phyloP scores from a whole-genome alignment of 2,888 invertebrate species.

The Platynereis dumerilii region DNA sequence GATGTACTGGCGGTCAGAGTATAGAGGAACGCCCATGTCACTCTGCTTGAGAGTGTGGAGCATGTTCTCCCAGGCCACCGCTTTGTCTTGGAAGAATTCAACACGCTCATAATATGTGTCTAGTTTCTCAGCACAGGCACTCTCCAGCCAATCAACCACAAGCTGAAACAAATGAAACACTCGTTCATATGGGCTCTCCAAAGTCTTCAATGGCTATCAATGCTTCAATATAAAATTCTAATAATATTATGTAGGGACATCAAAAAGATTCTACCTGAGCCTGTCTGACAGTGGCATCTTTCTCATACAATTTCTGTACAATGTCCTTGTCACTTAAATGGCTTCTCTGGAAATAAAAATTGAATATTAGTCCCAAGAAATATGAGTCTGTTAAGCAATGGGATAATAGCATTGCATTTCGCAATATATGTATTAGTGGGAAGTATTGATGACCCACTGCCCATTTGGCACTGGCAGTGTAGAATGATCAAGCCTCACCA shows the following conservation, averaged over 20 bases:
- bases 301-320: slow-evolving; percentile 69
- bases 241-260: too few species aligned
- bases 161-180: slow-evolving; percentile 68
- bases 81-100: slow-evolving; percentile 80
- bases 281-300: slow-evolving; percentile 67
- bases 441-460: too few species aligned
- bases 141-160: slow-evolving; percentile 92
- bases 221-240: too few species aligned
- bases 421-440: too few species aligned
- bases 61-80: slow-evolving; percentile 89
- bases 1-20: slow-evolving; percentile 46
- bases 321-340: slow-evolving; percentile 71
- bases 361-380: too few species aligned
- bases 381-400: too few species aligned
- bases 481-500: too few species aligned
- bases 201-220: background rate
- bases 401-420: too few species aligned
- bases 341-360: slow-evolving; percentile 42
- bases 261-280: slow-evolving; percentile 54
- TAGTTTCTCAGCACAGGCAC: slow-evolving; percentile 73
- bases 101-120: slow-evolving; percentile 66
- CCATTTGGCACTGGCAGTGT: too few species aligned
- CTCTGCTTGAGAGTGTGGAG: slow-evolving; percentile 75
- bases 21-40: slow-evolving; percentile 35
- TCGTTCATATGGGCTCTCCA: background rate